Evolutionary conservation across 2,888 invertebrate genomes (phyloP).

Genomic region (Lutraria lutraria): DNA sequence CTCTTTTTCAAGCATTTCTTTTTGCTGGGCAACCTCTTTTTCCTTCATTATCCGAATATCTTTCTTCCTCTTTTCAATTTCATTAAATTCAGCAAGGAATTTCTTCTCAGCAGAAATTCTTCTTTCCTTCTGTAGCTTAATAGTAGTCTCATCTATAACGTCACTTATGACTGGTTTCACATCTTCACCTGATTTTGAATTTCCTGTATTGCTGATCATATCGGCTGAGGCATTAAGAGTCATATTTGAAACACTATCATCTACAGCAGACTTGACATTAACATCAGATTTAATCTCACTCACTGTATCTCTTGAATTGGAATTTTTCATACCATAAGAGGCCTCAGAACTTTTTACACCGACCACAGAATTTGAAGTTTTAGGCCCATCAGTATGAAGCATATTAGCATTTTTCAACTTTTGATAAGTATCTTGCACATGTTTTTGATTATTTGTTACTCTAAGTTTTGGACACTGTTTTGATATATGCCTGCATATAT

Average conservation of each 20-base stretch:
- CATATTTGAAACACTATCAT: background rate
- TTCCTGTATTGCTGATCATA: background rate
- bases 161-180: background rate
- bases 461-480: constrained; percentile 64
- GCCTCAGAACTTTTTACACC: background rate
- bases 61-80: constrained; percentile 52
- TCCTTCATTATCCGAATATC: constrained; percentile 37
- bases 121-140: constrained; percentile 31
- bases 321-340: background rate
- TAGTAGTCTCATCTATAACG: background rate
- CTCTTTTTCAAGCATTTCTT: constrained; percentile 12
- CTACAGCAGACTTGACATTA: background rate
- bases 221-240: background rate
- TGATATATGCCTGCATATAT: constrained; percentile 57
- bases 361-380: background rate
- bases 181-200: background rate
- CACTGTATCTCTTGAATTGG: background rate
- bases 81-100: constrained; percentile 57
- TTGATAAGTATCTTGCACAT: constrained; percentile 48
- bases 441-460: constrained; percentile 40
- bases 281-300: background rate
- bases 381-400: background rate
- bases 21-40: constrained; percentile 27
- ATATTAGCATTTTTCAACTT: constrained; percentile 28
- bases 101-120: constrained; percentile 53